Percentiles rank a stretch among this genome's conserved stretches.
These are phyloP conservation scores for Phaenicophaeus curvirostris DNA, from an alignment of 2,797 vertebrate genomes.

Conservation along the genomic window DNA sequence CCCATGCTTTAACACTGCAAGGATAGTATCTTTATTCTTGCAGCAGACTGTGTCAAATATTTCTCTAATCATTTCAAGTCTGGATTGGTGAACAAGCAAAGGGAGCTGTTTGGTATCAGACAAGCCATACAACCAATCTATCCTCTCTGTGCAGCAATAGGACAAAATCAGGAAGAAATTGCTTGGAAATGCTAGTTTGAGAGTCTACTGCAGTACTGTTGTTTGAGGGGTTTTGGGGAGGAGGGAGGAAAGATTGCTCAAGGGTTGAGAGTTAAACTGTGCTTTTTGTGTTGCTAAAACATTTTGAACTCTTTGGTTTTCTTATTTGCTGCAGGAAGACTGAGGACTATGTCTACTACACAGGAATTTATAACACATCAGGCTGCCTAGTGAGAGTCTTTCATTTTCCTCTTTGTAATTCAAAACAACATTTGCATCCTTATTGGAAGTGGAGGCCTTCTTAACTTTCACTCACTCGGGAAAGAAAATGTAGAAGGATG, in stretches of 20 bases:
- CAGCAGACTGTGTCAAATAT: neutral
- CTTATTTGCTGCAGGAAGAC: slow-evolving; percentile 6
- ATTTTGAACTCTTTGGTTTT: slow-evolving; percentile 22
- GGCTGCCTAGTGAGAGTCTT: slow-evolving; percentile 37
- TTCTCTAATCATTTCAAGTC: neutral
- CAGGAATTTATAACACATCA: slow-evolving; percentile 55
- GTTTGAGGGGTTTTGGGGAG: neutral
- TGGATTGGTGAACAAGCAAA: neutral
- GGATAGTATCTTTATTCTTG: neutral
- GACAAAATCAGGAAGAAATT: neutral
- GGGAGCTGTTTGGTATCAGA: neutral
- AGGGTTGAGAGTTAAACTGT: neutral
- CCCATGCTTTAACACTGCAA: neutral
- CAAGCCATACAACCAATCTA: neutral
- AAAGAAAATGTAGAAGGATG: slow-evolving; percentile 60
- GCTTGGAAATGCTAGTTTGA: neutral
- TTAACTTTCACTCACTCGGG: slow-evolving; percentile 40
- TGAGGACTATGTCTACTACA: slow-evolving; percentile 34
- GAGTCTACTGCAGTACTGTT: neutral
- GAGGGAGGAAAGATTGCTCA: neutral
- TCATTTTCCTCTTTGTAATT: slow-evolving; percentile 66
- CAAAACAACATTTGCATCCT: slow-evolving; percentile 50
- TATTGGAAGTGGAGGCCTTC: slow-evolving; percentile 9
- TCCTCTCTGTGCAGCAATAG: neutral
- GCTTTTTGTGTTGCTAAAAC: slow-evolving; percentile 3